Evolutionary conservation across 2,113 vertebrate species (phyloP), one percentile per base, ranked within the genome.

Genomic region (Ariopsis seemanni): DNA sequence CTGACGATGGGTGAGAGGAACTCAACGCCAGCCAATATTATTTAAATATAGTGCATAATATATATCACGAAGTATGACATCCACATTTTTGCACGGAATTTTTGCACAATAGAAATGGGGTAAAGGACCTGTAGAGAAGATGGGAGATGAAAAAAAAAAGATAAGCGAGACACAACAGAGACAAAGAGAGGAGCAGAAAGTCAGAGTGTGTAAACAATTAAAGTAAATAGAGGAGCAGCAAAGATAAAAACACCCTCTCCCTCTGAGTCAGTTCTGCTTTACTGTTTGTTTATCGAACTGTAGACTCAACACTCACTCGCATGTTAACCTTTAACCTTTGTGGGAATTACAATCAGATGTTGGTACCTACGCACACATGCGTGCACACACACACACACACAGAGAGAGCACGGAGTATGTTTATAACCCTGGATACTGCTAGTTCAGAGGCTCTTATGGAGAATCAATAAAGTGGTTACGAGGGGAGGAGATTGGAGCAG

Each of bases 381-480:
- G 27, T 8, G 52, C 71, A 69, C 30, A 88, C 72, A 74, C 65
- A 83, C 52, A 12, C 50, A 60, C 60, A 52, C 69, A 67, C 62
- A 5, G n/a, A 42, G 7, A 42, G 63, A 83, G n/a, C 34, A 3
- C 12, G 65, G 83, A 72, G 82, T 80, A 87, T 87, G 87, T 90
- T 90, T 90, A 89, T 87, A 89, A 88, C 85, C 85, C 82, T 87
- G 67, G 82, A 89, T 87, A 90, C 85, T 87, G 89, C 85, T 89
- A 82, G 87, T 89, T 89, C 58, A 34, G 85, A 90, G 89, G 85
- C 87, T 82, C 87, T 88, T 90, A 90, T 89, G 83, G 87, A 83
- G 83, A 89, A 90, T 90, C 89, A 89, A 90, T 90, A 90, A 80
- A 71, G 89, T 71, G 87, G 89, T 90, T 90, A 90, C 82, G 87